Base-by-base conservation (phyloP, 2,888 invertebrate species). In the Harmothoe impar region DNA sequence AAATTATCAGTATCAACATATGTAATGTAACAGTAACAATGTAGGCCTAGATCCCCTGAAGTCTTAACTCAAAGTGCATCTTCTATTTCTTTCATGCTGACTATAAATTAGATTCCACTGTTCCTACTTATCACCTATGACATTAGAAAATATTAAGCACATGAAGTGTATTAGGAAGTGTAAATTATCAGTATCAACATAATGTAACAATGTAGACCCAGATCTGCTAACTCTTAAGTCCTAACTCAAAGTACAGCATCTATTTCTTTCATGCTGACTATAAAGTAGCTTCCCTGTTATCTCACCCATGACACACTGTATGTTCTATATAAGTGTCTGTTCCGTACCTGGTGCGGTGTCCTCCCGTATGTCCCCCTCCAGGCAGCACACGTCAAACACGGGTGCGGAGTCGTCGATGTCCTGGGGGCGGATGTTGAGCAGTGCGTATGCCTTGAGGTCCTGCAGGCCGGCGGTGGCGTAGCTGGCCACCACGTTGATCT, bases 341-440 rank as follows among this genome's bases (percentile, higher is more conserved):
- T 62, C 62, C 20, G 3, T 25, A 86, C 86, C 86, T n/a, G 23
- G 12, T 17, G 54, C 20, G 54, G 86, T 52, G n/a, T 91, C 68
- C 89, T 93, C 93, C 3, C 77, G 54, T 7, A 93, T 88, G 17
- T 12, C 29, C 23, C 92, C 93, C 23, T 25, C 78, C 31, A 92
- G 62, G 31, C 92, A 92, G 89, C 92, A 92, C 3, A 90, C 68
- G 51, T 93, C 92, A 31, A 93, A 92, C 12, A 89, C 86, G 0
- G 93, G 93, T 0, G 86, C 51, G 52, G 92, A 91, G 90, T 93
- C 93, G 72, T 93, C 93, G 88, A 91, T 91, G 91, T 93, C 93
- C 5, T 20, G 56, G 62, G 91, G 90, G 23, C 33, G 15, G 56
- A 93, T 54, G 78, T 89, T 91, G 31, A 93, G 51, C 62, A 93